Percentiles rank a stretch among this genome's conserved stretches.
phyloP scores from a whole-genome alignment of 2,113 vertebrate genomes.

The Corythoichthys intestinalis region DNA sequence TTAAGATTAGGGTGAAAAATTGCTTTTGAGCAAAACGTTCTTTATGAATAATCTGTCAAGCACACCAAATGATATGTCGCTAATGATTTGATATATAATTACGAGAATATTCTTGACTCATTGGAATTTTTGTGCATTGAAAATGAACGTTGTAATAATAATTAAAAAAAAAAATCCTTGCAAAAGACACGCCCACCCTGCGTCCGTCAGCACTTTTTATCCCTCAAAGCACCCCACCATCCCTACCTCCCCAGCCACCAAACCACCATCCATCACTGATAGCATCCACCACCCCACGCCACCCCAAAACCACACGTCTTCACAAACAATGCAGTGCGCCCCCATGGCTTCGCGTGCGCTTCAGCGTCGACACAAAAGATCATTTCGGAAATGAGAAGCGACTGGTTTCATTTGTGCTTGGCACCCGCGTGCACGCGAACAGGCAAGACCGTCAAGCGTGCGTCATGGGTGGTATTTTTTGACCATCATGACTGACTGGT shows the following conservation, averaged over 20 bases:
- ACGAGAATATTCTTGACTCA: no score
- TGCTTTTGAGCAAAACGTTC: no score
- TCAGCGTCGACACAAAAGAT: neutral
- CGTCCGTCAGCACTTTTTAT: neutral
- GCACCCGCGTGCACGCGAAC: slow-evolving; percentile 5
- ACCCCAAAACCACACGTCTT: neutral
- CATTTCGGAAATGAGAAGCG: neutral
- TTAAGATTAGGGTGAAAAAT: no score
- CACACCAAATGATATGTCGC: no score
- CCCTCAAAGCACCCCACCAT: neutral
- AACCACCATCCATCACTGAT: neutral
- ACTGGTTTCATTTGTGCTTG: neutral
- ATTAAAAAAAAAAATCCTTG: slow-evolving; percentile 8
- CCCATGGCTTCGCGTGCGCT: neutral
- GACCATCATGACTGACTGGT: slow-evolving; percentile 76
- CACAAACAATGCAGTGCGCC: slow-evolving; percentile 1
- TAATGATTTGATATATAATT: no score
- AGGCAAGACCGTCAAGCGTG: neutral
- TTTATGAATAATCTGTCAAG: no score
- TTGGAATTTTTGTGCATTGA: no score
- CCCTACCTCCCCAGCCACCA: neutral
- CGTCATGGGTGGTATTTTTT: slow-evolving; percentile 41
- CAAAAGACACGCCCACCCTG: slow-evolving; percentile 6
- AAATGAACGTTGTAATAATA: no score
- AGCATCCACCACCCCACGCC: neutral